Percentiles rank a stretch among this genome's conserved stretches.
Evolutionary conservation across 2,888 invertebrate genomes (phyloP).

Genomic region (Kuschelorhynchus macadamiae): DNA sequence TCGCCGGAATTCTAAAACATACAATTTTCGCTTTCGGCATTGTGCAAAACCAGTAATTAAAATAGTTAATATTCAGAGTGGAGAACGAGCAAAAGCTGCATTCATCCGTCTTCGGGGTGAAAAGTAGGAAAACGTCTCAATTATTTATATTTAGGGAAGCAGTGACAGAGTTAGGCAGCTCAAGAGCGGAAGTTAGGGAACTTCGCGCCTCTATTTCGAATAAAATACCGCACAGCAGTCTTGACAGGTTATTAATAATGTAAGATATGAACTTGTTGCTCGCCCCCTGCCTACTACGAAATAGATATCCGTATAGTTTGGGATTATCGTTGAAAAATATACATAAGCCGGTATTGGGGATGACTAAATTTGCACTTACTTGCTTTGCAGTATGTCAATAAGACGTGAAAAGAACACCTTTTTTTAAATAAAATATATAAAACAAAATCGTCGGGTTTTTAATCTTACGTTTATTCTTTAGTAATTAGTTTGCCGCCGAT

Average conservation of each 20-base stretch:
- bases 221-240: constrained; percentile 45
- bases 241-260: constrained; percentile 51
- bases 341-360: no score
- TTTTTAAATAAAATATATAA: no score
- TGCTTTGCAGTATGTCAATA: no score
- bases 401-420: no score
- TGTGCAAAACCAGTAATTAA: no score
- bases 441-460: no score
- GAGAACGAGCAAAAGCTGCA: constrained; percentile 25
- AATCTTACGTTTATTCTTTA: no score
- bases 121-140: constrained; percentile 46
- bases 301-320: constrained; percentile 15
- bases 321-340: constrained; percentile 22
- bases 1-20: no score
- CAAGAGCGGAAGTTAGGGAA: constrained; percentile 36
- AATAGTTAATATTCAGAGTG: no score
- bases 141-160: constrained; percentile 47
- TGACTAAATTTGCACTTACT: no score
- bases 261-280: constrained; percentile 50
- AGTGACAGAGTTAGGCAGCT: constrained; percentile 39
- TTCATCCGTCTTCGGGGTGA: constrained; percentile 21
- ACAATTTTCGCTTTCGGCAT: no score
- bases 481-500: no score
- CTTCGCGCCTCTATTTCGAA: constrained; percentile 49
- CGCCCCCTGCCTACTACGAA: background rate